Conservation (phyloP, 1,140 invertebrate species). For the Ladona fulva region DNA sequence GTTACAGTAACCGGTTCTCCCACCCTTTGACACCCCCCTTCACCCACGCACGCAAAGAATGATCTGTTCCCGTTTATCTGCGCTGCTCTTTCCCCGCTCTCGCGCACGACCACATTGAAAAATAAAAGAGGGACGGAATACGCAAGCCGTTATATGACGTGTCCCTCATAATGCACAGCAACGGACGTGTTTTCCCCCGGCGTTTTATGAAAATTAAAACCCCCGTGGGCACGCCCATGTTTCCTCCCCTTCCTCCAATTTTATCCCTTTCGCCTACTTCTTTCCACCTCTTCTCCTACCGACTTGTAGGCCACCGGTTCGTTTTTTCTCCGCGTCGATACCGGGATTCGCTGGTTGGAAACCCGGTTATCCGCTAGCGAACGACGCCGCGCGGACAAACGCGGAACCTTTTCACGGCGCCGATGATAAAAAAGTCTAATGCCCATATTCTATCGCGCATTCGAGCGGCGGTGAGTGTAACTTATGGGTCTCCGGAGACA, state of each 20-base stretch:
- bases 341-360: too few species aligned
- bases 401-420: too few species aligned
- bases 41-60: too few species aligned
- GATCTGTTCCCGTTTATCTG: not conserved
- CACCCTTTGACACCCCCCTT: too few species aligned
- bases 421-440: too few species aligned
- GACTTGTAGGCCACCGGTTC: not conserved
- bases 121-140: not conserved
- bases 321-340: too few species aligned
- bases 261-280: not conserved
- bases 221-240: not conserved
- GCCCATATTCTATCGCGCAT: too few species aligned
- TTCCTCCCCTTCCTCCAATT: not conserved
- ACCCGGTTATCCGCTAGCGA: too few species aligned
- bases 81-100: not conserved
- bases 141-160: not conserved
- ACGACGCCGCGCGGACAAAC: too few species aligned
- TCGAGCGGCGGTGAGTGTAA: too few species aligned
- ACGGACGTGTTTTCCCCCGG: not conserved
- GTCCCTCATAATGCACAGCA: not conserved
- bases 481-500: too few species aligned
- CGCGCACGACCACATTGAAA: not conserved
- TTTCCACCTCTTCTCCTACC: not conserved
- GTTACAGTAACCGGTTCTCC: too few species aligned
- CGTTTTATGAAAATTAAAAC: not conserved